These are phyloP conservation scores for Drosophila kanekoi DNA, from an alignment of 2,888 invertebrate genomes.

Conservation along the genomic window DNA sequence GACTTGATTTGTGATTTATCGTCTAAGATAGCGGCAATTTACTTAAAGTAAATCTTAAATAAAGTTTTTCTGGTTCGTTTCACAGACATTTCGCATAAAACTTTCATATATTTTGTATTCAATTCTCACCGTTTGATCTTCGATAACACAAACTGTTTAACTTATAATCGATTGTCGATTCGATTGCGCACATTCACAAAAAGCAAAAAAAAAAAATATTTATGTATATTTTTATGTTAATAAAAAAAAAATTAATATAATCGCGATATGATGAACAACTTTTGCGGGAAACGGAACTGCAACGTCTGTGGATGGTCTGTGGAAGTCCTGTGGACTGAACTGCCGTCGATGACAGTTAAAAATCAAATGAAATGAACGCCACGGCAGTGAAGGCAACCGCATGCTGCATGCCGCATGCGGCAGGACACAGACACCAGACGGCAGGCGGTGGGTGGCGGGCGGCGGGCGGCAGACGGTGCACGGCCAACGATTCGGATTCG, in stretches of 20 bases:
- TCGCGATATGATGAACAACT: neutral
- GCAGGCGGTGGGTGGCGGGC: constrained; percentile 37
- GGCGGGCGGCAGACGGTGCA: constrained; percentile 32
- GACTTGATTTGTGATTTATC: no score
- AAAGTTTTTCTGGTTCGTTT: no score
- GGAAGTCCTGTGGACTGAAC: constrained; percentile 53
- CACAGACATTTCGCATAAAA: no score
- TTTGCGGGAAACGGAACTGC: constrained; percentile 14
- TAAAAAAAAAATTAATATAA: neutral
- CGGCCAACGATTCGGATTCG: constrained; percentile 27
- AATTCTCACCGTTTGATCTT: constrained; percentile 25
- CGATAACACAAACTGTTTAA: neutral
- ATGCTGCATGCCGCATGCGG: constrained; percentile 28
- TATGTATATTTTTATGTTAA: neutral
- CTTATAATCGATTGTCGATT: neutral
- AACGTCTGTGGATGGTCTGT: constrained; percentile 5
- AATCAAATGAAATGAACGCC: constrained; percentile 85
- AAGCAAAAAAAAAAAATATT: constrained; percentile 4
- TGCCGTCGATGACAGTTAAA: constrained; percentile 84
- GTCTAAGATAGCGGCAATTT: no score
- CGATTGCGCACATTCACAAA: constrained; percentile 21
- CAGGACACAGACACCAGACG: constrained; percentile 27
- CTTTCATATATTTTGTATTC: no score
- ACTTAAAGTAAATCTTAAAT: no score
- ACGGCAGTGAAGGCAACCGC: constrained; percentile 26